phyloP scores from a whole-genome alignment of 2,797 vertebrate species.

The Chiloscyllium punctatum region DNA sequence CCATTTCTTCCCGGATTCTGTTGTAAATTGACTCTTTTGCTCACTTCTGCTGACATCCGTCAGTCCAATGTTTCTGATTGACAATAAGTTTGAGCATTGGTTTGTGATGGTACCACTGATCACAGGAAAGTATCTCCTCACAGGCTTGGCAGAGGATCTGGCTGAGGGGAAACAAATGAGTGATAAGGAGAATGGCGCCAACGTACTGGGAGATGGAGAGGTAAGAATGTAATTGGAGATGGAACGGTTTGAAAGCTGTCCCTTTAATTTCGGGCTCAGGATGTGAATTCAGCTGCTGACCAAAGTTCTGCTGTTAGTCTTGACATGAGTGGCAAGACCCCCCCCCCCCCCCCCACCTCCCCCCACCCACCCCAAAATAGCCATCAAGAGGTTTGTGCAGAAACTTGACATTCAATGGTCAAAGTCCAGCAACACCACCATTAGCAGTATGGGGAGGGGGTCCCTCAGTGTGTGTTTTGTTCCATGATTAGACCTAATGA shows the following conservation, averaged over 20 bases:
- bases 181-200: background rate
- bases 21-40: background rate
- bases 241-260: background rate
- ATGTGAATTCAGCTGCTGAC: background rate
- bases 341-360: too few relatives aligned
- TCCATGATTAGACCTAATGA: background rate
- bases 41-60: background rate
- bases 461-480: background rate
- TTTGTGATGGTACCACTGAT: background rate
- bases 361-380: too few relatives aligned
- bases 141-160: background rate
- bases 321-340: background rate
- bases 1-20: background rate
- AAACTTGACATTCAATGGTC: background rate
- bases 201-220: background rate
- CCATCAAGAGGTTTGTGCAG: background rate
- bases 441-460: background rate
- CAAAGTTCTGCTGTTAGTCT: background rate
- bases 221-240: background rate
- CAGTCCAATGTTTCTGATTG: background rate
- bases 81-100: background rate
- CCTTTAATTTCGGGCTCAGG: background rate
- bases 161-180: background rate
- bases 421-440: background rate
- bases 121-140: background rate